Evolutionary conservation across 2,888 invertebrate species (phyloP).

Genomic region (Brachyptera putata): DNA sequence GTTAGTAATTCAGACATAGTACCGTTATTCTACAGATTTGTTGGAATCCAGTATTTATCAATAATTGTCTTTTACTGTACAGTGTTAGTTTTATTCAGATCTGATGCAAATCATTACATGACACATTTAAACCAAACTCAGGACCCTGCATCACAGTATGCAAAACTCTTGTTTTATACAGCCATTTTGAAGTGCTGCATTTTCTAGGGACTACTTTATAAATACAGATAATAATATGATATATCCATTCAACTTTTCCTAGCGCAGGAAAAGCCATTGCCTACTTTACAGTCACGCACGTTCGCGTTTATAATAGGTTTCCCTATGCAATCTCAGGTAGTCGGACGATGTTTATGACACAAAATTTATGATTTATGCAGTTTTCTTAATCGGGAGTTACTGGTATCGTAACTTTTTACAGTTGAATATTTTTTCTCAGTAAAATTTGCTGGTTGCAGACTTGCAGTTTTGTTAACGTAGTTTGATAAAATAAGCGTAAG

Average conservation of each 20-base stretch:
- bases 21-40: conserved; percentile 29
- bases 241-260: conserved; percentile 28
- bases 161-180: conserved; percentile 33
- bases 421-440: conserved; percentile 29
- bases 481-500: not conserved
- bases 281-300: conserved; percentile 30
- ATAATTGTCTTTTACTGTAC: conserved; percentile 28
- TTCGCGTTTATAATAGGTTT: conserved; percentile 30
- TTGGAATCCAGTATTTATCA: conserved; percentile 31
- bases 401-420: conserved; percentile 25
- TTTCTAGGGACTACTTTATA: conserved; percentile 33
- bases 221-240: conserved; percentile 28
- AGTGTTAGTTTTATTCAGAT: conserved; percentile 30
- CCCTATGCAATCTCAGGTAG: conserved; percentile 33
- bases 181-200: conserved; percentile 33
- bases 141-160: conserved; percentile 31
- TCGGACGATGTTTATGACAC: conserved; percentile 29
- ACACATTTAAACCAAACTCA: conserved; percentile 29
- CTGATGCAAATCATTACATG: conserved; percentile 31
- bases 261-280: conserved; percentile 29
- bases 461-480: conserved; percentile 28
- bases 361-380: conserved; percentile 30
- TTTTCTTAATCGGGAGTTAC: conserved; percentile 25
- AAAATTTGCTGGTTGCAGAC: conserved; percentile 29
- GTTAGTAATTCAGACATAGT: conserved; percentile 27